A percentile compares a stretch with the other conserved stretches of the same genome.
Conservation (phyloP, 2,113 vertebrate species). For the Macrotus californicus region DNA sequence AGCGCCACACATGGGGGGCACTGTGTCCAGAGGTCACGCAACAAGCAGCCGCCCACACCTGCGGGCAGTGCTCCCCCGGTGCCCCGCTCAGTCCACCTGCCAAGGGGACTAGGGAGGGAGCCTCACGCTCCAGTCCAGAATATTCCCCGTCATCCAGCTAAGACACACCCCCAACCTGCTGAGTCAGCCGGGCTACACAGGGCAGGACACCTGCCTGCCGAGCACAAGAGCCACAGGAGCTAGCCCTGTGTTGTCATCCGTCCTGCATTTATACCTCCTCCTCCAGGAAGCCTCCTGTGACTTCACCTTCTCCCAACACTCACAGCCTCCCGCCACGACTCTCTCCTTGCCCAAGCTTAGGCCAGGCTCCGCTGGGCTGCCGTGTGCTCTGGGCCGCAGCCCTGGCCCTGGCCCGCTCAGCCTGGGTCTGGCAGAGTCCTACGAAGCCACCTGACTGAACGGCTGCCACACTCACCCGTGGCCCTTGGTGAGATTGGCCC, state of each 20-base stretch:
- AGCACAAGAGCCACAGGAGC: fast-evolving
- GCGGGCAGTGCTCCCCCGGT: fast-evolving
- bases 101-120: background rate
- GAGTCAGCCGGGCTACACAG: fast-evolving
- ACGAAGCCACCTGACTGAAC: fast-evolving
- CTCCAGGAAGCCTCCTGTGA: background rate
- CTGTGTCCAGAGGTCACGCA: too few relatives aligned
- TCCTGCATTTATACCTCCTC: fast-evolving
- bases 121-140: too few relatives aligned
- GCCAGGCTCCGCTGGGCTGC: too few relatives aligned
- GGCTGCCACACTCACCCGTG: fast-evolving
- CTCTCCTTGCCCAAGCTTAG: too few relatives aligned
- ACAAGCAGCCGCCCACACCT: fast-evolving
- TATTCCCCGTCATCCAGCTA: background rate
- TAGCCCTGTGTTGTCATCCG: too few relatives aligned
- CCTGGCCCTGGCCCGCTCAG: background rate
- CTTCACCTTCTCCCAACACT: background rate
- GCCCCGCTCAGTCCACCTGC: background rate
- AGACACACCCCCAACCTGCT: background rate
- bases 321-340: background rate
- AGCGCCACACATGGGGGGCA: fast-evolving
- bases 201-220: background rate
- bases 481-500: fast-evolving
- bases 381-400: fast-evolving
- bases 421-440: background rate